Evolutionary conservation across 1,140 invertebrate genomes (phyloP).

Genomic region (Anastatus disparis): DNA sequence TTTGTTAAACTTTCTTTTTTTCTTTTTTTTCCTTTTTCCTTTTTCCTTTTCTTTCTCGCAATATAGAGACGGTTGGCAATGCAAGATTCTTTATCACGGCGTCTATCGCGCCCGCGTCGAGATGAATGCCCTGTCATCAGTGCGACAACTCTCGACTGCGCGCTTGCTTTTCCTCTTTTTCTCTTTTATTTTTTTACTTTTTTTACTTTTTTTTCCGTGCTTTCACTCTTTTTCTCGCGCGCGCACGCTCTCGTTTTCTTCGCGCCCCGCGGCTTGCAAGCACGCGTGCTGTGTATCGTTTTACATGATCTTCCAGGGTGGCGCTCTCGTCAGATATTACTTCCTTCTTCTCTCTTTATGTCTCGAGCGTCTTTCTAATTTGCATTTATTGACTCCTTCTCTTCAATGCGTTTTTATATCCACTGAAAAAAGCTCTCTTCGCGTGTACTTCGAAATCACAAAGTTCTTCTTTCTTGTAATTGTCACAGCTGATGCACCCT

Average conservation of each 20-base stretch:
- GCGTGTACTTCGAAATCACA: too few species aligned
- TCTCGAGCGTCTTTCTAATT: not conserved
- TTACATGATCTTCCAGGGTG: constrained; percentile 7
- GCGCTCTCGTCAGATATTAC: constrained; percentile 16
- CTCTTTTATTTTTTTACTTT: not conserved
- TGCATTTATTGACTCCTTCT: too few species aligned
- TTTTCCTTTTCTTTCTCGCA: not conserved
- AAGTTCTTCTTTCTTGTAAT: too few species aligned
- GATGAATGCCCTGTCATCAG: constrained; percentile 40
- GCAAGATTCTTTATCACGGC: constrained; percentile 36
- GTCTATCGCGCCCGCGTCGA: constrained; percentile 29
- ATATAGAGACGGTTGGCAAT: constrained; percentile 11
- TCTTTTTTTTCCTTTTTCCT: not conserved
- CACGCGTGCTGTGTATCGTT: not conserved
- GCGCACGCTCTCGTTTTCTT: too few species aligned
- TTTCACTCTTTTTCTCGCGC: not conserved
- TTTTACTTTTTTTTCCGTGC: constrained; percentile 9
- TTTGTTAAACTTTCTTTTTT: not conserved
- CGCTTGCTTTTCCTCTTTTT: not conserved
- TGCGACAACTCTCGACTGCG: not conserved
- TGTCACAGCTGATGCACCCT: too few species aligned
- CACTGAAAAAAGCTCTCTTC: too few species aligned
- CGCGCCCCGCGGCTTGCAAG: too few species aligned
- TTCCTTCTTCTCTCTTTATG: constrained; percentile 3
- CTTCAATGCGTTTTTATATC: too few species aligned